These are phyloP conservation scores for Cheirogaleus medius DNA, from an alignment of 2,113 vertebrate genomes.

Conservation along the genomic window DNA sequence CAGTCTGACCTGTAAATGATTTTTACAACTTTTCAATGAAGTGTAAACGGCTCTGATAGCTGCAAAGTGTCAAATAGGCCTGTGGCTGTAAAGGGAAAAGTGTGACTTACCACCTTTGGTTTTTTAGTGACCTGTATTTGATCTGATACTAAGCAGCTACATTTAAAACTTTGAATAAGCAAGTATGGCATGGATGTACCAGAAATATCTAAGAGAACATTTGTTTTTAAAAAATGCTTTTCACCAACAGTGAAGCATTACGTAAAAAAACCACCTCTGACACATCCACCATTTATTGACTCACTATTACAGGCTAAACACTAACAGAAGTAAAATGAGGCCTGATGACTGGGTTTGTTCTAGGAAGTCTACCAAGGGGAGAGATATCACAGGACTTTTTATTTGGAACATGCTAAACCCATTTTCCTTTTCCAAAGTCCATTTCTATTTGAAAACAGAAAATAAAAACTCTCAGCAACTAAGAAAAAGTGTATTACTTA, in stretches of 20 bases:
- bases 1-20: background rate
- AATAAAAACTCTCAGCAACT: background rate
- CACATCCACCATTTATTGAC: background rate
- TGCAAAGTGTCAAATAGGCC: background rate
- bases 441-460: slow-evolving; percentile 16
- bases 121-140: slow-evolving; percentile 41
- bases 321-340: background rate
- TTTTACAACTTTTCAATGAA: slow-evolving; percentile 51
- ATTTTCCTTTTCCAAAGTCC: background rate
- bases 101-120: slow-evolving; percentile 2
- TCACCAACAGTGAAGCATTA: background rate
- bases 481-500: background rate
- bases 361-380: background rate
- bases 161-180: slow-evolving; percentile 31
- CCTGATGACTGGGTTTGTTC: background rate
- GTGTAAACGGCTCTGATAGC: slow-evolving; percentile 17
- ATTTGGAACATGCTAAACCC: background rate
- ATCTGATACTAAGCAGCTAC: background rate
- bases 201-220: background rate
- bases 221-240: background rate
- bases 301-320: background rate
- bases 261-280: background rate
- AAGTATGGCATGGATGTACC: background rate
- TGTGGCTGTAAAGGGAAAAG: slow-evolving; percentile 10
- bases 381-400: background rate